Evolutionary conservation across 2,113 vertebrate genomes (phyloP), one percentile per base, ranked within the genome.

Genomic region (Grammomys surdaster): DNA sequence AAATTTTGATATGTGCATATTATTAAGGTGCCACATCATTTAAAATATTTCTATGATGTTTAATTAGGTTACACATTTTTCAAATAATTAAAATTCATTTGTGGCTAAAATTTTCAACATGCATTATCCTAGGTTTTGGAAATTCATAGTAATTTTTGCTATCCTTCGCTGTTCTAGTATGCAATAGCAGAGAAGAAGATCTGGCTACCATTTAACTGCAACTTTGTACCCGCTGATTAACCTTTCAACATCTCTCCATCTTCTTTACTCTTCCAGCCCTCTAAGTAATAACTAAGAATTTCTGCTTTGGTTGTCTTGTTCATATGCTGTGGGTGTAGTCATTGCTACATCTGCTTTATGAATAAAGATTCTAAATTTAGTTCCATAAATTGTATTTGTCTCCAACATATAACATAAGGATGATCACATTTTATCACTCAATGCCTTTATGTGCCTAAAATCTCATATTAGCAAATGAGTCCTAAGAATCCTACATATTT

Each of bases 391-490:
- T 48, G 26, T 26, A 67, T 80, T 60, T 67, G 13, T 75, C 56
- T 73, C 13, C 54, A 85, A 17, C 1, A 26, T 51, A 4, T 33
- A 4, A n/a, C 56, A 69, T 72, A 85, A 93, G 9, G 5, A 16
- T 85, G 17, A 80, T 46, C 48, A 80, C 33, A 82, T 76, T n/a
- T 93, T 46, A 92, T 43, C 40, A 82, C 48, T 26, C 19, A 63
- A 75, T 36, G 54, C 22, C 67, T 8, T 6, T 22, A 31, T 56
- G 13, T 63, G 2, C 31, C 67, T 89, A 70, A 89, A 89, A 94
- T 96, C 73, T 33, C 24, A 89, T 63, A 69, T 67, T 76, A 94
- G 69, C 13, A 87, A 85, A 48, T 95, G 5, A 82, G 12, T 48
- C 65, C 17, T 40, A 58, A 76, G 63, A 24, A 33, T 86, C 46